Conservation (phyloP, 2,888 invertebrate genomes). For the Trissoscelio sp. region DNA sequence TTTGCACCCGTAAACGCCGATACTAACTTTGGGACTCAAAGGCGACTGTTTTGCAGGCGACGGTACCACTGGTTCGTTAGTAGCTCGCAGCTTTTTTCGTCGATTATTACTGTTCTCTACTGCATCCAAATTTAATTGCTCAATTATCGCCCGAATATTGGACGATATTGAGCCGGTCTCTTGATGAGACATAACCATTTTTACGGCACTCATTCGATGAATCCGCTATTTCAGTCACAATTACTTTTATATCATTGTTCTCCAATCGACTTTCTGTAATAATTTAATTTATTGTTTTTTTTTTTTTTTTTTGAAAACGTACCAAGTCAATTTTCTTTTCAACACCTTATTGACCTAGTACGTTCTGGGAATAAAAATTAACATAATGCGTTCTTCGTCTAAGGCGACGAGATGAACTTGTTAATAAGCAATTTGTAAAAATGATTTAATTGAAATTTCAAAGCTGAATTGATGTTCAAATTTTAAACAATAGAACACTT, state of each 20-base stretch:
- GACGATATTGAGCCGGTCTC: conserved; percentile 79
- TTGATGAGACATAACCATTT: conserved; percentile 81
- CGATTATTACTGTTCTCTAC: conserved; percentile 75
- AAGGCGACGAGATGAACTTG: no score
- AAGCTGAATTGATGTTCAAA: no score
- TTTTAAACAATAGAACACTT: not conserved
- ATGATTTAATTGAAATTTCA: no score
- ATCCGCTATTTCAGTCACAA: not conserved
- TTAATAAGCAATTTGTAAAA: no score
- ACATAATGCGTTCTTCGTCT: no score
- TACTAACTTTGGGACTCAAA: conserved; percentile 77
- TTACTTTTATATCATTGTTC: conserved; percentile 7
- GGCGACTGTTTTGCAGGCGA: conserved; percentile 65
- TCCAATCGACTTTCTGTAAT: not conserved
- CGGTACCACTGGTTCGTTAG: conserved; percentile 40
- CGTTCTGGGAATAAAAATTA: no score
- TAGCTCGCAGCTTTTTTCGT: conserved; percentile 67
- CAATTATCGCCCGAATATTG: conserved; percentile 82
- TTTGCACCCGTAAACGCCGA: conserved; percentile 80
- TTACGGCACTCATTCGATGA: conserved; percentile 54
- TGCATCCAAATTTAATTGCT: conserved; percentile 81
- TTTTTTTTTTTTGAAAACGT: no score
- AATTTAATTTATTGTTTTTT: not conserved
- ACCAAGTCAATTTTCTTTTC: no score
- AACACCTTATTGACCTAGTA: no score